Percentiles rank a stretch among this genome's conserved stretches.
Evolutionary conservation across 2,888 invertebrate species (phyloP).

Genomic region (Chironomus tentans): DNA sequence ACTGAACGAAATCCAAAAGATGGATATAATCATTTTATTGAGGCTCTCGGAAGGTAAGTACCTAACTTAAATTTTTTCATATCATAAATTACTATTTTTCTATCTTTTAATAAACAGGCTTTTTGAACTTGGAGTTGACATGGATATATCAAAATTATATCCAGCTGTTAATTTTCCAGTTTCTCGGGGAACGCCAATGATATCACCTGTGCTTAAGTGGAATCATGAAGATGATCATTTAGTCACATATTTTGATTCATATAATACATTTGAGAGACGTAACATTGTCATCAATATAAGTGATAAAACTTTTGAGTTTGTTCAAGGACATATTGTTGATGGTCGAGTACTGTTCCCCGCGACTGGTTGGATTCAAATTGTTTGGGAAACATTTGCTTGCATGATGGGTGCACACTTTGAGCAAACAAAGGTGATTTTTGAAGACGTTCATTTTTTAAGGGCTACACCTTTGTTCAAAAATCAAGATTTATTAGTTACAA

Average conservation of each 20-base stretch:
- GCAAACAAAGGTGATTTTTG: conserved; percentile 71
- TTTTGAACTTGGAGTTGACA: conserved; percentile 63
- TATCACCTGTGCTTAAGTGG: conserved; percentile 70
- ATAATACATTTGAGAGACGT: conserved; percentile 49
- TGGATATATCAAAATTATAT: conserved; percentile 61
- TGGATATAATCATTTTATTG: conserved; percentile 51
- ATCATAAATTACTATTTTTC: not conserved
- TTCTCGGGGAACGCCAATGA: conserved; percentile 68
- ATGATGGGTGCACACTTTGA: conserved; percentile 55
- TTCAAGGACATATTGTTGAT: conserved; percentile 76
- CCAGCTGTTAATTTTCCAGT: conserved; percentile 65
- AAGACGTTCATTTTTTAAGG: conserved; percentile 71
- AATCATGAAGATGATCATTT: conserved; percentile 63
- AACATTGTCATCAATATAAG: conserved; percentile 44
- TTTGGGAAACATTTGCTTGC: conserved; percentile 65
- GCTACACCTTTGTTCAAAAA: conserved; percentile 71
- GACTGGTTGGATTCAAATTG: conserved; percentile 68
- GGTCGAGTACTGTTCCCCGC: conserved; percentile 76
- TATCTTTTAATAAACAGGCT: conserved; percentile 43
- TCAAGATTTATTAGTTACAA: conserved; percentile 45
- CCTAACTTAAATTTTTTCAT: too few species aligned
- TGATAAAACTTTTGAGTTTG: too few species aligned
- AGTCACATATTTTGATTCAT: conserved; percentile 30
- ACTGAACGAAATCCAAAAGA: conserved; percentile 63
- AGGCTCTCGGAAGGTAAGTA: conserved; percentile 56